These are phyloP conservation scores for Baronia brevicornis DNA, from an alignment of 2,888 invertebrate species.

Conservation along the genomic window DNA sequence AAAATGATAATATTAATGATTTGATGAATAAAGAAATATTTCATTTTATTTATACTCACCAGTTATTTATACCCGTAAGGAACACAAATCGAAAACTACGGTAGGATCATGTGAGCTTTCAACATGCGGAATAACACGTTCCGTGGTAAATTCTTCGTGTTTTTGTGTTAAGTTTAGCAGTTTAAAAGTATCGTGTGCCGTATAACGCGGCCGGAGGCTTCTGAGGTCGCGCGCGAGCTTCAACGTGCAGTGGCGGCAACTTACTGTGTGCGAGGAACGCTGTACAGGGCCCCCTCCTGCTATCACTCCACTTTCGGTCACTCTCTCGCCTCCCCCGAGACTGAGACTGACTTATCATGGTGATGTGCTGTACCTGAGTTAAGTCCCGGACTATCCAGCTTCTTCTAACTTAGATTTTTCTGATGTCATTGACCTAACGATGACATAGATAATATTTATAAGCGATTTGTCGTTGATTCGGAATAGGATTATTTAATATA, in stretches of 20 bases:
- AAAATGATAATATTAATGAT: too few species aligned
- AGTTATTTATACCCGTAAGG: too few species aligned
- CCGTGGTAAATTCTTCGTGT: background rate
- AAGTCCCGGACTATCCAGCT: slow-evolving; percentile 3
- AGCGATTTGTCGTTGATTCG: too few species aligned
- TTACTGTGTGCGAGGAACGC: slow-evolving; percentile 49
- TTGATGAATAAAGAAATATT: too few species aligned
- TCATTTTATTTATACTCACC: too few species aligned
- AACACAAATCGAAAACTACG: too few species aligned
- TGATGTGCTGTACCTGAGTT: slow-evolving; percentile 33
- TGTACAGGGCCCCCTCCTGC: slow-evolving; percentile 56
- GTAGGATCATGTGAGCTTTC: too few species aligned
- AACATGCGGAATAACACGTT: slow-evolving; percentile 7
- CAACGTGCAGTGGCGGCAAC: slow-evolving; percentile 50
- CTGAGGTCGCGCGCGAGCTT: slow-evolving; percentile 42
- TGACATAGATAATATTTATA: too few species aligned
- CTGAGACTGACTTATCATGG: slow-evolving; percentile 60
- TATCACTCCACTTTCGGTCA: slow-evolving; percentile 64
- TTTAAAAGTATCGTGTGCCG: slow-evolving; percentile 10
- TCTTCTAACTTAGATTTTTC: slow-evolving; percentile 4
- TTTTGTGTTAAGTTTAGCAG: slow-evolving; percentile 20
- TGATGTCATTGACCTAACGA: slow-evolving; percentile 2
- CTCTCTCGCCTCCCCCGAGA: slow-evolving; percentile 57
- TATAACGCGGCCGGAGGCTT: slow-evolving; percentile 15
- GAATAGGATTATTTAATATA: too few species aligned